phyloP scores from a whole-genome alignment of 1,140 invertebrate genomes.

The Aphis craccivora region DNA sequence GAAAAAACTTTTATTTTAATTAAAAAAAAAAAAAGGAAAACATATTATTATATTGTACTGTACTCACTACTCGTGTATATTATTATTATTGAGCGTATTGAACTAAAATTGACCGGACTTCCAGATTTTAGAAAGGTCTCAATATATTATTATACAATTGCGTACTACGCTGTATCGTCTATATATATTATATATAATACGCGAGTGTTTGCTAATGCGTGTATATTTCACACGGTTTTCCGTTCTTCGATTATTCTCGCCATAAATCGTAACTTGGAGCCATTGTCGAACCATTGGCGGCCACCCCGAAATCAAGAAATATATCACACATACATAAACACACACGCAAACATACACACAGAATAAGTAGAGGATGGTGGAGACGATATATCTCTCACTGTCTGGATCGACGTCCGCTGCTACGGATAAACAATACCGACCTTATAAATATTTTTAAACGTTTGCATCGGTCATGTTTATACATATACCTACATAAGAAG shows the following conservation, averaged over 20 bases:
- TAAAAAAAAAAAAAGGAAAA: not conserved
- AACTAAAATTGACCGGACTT: not conserved
- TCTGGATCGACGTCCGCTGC: not conserved
- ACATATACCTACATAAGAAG: not conserved
- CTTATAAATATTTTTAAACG: conserved; percentile 7
- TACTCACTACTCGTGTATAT: not conserved
- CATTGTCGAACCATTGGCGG: conserved; percentile 20
- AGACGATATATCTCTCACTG: conserved; percentile 36
- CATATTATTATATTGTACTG: too few species aligned
- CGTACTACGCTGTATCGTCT: not conserved
- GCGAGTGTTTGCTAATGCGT: conserved; percentile 12
- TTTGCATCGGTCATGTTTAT: not conserved
- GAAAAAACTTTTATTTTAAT: not conserved
- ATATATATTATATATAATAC: not conserved
- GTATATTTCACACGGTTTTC: not conserved
- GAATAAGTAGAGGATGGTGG: not conserved
- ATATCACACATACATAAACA: not conserved
- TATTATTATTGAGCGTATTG: not conserved
- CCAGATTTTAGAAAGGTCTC: not conserved
- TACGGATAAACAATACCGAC: not conserved
- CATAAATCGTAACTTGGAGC: conserved; percentile 28
- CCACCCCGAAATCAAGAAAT: conserved; percentile 31
- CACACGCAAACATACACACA: not conserved
- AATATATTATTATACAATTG: not conserved
- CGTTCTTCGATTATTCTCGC: conserved; percentile 15